These are phyloP conservation scores for Drosophila formosana DNA, from an alignment of 2,888 invertebrate genomes.

Conservation along the genomic window DNA sequence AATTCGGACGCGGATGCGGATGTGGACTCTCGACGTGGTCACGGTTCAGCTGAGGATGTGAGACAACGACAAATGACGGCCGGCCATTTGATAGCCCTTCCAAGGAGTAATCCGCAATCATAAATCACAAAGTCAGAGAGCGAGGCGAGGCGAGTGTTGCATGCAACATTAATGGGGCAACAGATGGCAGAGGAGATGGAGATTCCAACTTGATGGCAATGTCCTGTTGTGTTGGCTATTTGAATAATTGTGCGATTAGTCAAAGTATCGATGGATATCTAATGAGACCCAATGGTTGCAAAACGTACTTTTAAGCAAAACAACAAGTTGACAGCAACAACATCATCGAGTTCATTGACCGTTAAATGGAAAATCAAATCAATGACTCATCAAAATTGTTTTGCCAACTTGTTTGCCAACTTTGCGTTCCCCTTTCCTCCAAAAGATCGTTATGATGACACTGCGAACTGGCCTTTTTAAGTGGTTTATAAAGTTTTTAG, in stretches of 20 bases:
- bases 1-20: conserved; percentile 7
- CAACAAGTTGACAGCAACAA: conserved; percentile 31
- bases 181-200: conserved; percentile 10
- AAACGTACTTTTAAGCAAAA: background rate
- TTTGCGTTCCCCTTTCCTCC: conserved; percentile 4
- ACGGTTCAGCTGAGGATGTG: conserved; percentile 28
- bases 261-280: conserved; percentile 37
- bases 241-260: conserved; percentile 43
- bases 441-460: conserved; percentile 9
- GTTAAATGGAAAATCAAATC: conserved; percentile 71
- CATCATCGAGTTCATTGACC: conserved; percentile 64
- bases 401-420: conserved; percentile 30
- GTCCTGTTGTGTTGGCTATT: conserved; percentile 23
- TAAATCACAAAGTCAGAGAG: conserved; percentile 47
- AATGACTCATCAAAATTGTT: conserved; percentile 62
- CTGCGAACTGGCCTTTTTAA: conserved; percentile 38
- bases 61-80: conserved; percentile 61
- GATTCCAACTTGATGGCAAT: conserved; percentile 1
- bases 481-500: conserved; percentile 41
- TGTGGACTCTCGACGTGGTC: conserved; percentile 9
- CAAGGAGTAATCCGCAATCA: conserved; percentile 30
- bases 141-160: conserved; percentile 22
- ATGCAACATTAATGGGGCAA: conserved; percentile 19
- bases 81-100: conserved; percentile 45
- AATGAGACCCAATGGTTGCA: conserved; percentile 37